Conservation (phyloP, 2,888 invertebrate genomes). For the Heliconius cydno region DNA sequence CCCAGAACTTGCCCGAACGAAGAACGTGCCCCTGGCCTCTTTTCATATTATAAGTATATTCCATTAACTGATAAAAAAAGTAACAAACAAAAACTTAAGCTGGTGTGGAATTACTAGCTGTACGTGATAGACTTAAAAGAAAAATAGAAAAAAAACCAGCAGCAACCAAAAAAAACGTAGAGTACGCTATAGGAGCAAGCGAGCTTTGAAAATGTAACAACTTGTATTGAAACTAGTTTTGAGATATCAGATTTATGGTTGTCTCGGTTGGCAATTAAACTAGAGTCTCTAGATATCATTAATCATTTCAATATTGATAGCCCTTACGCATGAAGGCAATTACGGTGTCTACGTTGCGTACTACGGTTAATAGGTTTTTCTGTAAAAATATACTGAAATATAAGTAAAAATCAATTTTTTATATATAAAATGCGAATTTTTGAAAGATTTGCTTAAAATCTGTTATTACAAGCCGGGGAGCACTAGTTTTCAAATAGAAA, state of each 20-base stretch:
- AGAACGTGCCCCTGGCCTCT: too few species aligned
- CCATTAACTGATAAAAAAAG: constrained; percentile 11
- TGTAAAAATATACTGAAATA: not conserved
- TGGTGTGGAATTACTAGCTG: constrained; percentile 8
- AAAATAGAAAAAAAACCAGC: not conserved
- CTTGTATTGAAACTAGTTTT: constrained; percentile 48
- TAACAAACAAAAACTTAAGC: constrained; percentile 16
- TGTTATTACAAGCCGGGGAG: not conserved
- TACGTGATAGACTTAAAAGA: constrained; percentile 30
- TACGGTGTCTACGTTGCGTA: constrained; percentile 46
- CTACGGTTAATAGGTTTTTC: constrained; percentile 16
- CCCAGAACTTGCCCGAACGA: too few species aligned
- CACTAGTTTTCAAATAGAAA: too few species aligned
- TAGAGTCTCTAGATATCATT: constrained; percentile 75
- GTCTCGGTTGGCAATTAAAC: constrained; percentile 77
- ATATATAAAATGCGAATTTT: not conserved
- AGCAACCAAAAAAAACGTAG: constrained; percentile 17
- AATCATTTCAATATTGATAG: constrained; percentile 81
- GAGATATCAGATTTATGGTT: constrained; percentile 76
- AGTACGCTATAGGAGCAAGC: constrained; percentile 30
- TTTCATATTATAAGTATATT: not conserved
- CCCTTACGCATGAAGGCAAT: constrained; percentile 77
- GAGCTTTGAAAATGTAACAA: constrained; percentile 48
- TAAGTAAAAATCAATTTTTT: not conserved
- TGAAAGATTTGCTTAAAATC: not conserved